Evolutionary conservation across 2,113 vertebrate genomes (phyloP).

Genomic region (Otocyon megalotis): DNA sequence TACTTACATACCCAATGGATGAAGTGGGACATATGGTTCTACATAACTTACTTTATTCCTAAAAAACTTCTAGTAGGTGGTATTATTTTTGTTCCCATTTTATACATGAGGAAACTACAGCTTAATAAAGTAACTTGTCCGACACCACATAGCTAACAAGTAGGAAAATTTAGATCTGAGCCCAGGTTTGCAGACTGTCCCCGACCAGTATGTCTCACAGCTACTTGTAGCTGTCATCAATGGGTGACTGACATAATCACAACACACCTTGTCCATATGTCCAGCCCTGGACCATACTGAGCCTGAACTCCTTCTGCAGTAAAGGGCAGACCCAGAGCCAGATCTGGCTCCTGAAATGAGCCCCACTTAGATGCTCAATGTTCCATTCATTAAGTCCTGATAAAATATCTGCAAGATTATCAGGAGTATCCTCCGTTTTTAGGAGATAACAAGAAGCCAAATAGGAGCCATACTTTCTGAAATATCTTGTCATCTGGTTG

Average conservation of each 20-base stretch:
- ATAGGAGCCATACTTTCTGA: background rate
- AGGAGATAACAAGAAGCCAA: background rate
- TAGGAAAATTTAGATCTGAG: background rate
- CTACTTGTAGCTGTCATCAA: background rate
- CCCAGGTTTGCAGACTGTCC: background rate
- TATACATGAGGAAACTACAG: background rate
- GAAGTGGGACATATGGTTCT: background rate
- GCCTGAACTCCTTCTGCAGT: background rate
- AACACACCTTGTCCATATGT: background rate
- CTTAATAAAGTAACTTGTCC: background rate
- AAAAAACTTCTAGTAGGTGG: background rate
- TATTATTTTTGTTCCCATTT: background rate
- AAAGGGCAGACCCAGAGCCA: background rate
- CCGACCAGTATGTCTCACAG: background rate
- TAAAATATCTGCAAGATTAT: background rate
- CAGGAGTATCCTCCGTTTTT: background rate
- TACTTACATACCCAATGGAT: background rate
- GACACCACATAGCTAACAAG: background rate
- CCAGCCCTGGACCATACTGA: background rate
- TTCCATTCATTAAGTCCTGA: background rate
- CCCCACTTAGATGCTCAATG: background rate
- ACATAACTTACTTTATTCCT: background rate
- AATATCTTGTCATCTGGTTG: background rate
- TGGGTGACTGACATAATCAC: background rate
- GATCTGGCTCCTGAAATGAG: background rate